These are phyloP conservation scores for honey bee (Apis mellifera) DNA, from an alignment of 1,140 invertebrate genomes.

Conservation along the genomic window Amel_HAv3.1 CM009937.2:13920001-13920500, in stretches of 20 bases:
- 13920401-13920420: too few species aligned
- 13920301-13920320: neutral
- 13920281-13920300: neutral
- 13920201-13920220: neutral
- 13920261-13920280: slow-evolving; percentile 5
- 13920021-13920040: too few species aligned
- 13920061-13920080: neutral
- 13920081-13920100: neutral
- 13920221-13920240: neutral
- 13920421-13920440: too few species aligned
- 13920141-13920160: slow-evolving; percentile 9
- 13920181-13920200: slow-evolving; percentile 1
- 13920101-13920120: slow-evolving; percentile 21
- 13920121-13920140: neutral
- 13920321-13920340: neutral
- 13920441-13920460: neutral
- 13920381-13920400: neutral
- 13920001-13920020: too few species aligned
- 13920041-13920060: too few species aligned
- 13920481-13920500: too few species aligned
- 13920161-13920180: neutral
- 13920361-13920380: neutral
- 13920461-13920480: too few species aligned
- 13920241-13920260: neutral
- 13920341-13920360: neutral